A percentile compares a stretch with the other conserved stretches of the same genome.
Conservation (phyloP, 2,888 invertebrate genomes). For the Leucophenga maculata region DNA sequence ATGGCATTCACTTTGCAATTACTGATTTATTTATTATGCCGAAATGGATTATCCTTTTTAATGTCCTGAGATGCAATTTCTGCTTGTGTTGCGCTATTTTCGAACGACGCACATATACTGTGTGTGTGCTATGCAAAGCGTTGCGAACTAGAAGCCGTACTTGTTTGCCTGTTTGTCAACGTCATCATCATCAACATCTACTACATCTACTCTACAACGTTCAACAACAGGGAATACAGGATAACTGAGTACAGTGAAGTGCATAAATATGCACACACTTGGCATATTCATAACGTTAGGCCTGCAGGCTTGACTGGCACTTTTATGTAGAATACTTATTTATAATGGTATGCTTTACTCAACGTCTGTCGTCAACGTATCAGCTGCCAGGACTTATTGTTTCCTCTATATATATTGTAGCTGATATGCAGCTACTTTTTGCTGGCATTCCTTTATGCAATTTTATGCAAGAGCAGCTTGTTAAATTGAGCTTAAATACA, state of each 20-base stretch:
- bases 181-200: neutral
- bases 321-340: too few species aligned
- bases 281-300: constrained; percentile 18
- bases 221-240: neutral
- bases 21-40: constrained; percentile 65
- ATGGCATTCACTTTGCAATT: constrained; percentile 59
- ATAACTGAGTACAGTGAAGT: neutral
- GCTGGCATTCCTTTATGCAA: constrained; percentile 26
- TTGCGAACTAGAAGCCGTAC: constrained; percentile 35
- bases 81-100: constrained; percentile 60
- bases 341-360: too few species aligned
- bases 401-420: constrained; percentile 47
- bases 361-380: too few species aligned
- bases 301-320: too few species aligned
- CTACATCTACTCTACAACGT: constrained; percentile 34
- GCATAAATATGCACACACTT: constrained; percentile 18
- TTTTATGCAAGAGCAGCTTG: neutral
- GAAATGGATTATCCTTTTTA: constrained; percentile 67
- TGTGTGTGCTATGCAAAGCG: constrained; percentile 40
- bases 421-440: constrained; percentile 47
- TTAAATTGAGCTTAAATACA: too few species aligned
- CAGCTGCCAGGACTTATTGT: neutral
- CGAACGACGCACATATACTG: constrained; percentile 17
- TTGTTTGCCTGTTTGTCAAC: constrained; percentile 34
- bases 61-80: constrained; percentile 59